Base-by-base conservation (phyloP, 2,113 vertebrate genomes). In the Edolisoma coerulescens region DNA sequence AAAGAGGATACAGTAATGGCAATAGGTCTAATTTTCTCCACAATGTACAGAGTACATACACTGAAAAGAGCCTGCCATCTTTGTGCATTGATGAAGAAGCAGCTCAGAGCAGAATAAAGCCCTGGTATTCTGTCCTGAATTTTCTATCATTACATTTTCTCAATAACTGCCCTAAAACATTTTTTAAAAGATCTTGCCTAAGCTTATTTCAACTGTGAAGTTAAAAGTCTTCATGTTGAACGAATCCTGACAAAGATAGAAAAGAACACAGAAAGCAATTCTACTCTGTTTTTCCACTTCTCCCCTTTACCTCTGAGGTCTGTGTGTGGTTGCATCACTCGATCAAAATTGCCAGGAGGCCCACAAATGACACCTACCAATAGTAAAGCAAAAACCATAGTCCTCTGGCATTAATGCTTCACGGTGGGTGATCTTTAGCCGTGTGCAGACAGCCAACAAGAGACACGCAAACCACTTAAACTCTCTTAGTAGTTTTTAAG, bases 401-500 rank as follows among this genome's bases (percentile, higher is more conserved):
- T 60, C 39, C 33, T 88, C 30, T 67, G 37, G 42, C 16, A 44
- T 67, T 82, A 91, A 49, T 60, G 19, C 26, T 76, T 79, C 78
- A 37, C 39, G 30, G 47, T 33, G 24, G 64, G 59, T 44, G 41
- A 89, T 78, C 41, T 84, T 93, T 39, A 94, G 87, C 63, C 35
- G 24, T 33, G 32, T 71, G 73, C 76, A 94, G 69, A 63, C 27
- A 56, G 57, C 41, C 74, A 85, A 14, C n/a, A 75, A 87, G 87
- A 74, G 53, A 79, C 35, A 77, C 11, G 2, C 2, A 11, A 44
- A 68, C 20, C 68, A 94, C 92, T 96, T 95, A 85, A 93, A 90
- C 67, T 61, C 49, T 87, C 67, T 67, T 84, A 94, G 78, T 67
- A 91, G 59, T 35, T 94, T 92, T 92, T 77, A 96, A 93, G 92